Evolutionary conservation across 2,797 vertebrate genomes (phyloP).

Genomic region (Selene dorsalis): DNA sequence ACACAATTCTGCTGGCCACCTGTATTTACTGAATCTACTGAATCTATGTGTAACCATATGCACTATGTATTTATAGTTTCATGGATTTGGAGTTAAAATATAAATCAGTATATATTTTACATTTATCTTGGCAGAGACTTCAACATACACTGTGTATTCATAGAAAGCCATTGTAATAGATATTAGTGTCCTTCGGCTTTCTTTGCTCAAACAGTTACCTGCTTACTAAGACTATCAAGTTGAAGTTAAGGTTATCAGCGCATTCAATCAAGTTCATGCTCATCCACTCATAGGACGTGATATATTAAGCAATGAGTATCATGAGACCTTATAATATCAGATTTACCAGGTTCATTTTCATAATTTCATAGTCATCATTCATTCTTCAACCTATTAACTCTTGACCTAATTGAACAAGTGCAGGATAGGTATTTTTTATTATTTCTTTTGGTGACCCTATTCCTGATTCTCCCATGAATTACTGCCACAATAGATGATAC

Average conservation of each 20-base stretch:
- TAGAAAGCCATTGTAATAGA: not conserved
- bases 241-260: constrained; percentile 19
- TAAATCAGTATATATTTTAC: not conserved
- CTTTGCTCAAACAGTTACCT: not conserved
- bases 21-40: constrained; percentile 14
- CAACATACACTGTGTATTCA: not conserved
- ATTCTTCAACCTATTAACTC: constrained; percentile 12
- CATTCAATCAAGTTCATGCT: constrained; percentile 16
- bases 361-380: constrained; percentile 6
- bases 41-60: constrained; percentile 1
- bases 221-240: not conserved
- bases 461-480: not conserved
- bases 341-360: constrained; percentile 18
- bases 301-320: constrained; percentile 18
- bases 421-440: not conserved
- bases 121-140: not conserved
- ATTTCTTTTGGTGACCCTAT: not conserved
- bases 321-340: constrained; percentile 5
- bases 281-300: not conserved
- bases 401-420: constrained; percentile 22
- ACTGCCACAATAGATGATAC: not conserved
- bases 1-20: constrained; percentile 1
- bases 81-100: no score
- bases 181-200: not conserved
- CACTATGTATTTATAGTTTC: no score